These are phyloP conservation scores for Carassius carassius DNA, from an alignment of 2,113 vertebrate species.

Conservation along the genomic window DNA sequence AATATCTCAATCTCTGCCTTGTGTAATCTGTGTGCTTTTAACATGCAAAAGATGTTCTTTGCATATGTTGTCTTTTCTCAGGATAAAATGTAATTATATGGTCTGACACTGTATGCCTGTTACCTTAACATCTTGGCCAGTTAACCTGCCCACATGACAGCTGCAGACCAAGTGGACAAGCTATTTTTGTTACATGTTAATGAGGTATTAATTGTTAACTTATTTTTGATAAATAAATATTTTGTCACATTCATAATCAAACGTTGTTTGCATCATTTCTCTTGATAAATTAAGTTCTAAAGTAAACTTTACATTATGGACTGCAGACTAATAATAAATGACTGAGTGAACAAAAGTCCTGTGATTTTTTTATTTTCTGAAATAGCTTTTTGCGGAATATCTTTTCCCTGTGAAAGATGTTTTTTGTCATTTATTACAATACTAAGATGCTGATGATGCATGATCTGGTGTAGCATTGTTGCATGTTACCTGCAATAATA, in stretches of 20 bases:
- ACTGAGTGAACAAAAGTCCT: neutral
- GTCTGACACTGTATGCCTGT: neutral
- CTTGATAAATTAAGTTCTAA: neutral
- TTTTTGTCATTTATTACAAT: neutral
- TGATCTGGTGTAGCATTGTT: neutral
- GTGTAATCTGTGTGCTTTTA: neutral
- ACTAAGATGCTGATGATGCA: neutral
- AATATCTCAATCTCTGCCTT: neutral
- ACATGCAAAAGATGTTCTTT: neutral
- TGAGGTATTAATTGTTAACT: conserved; percentile 63
- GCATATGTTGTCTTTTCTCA: conserved; percentile 5
- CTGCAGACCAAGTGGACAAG: neutral
- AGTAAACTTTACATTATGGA: too few relatives aligned
- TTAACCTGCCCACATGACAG: neutral
- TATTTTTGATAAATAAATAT: conserved; percentile 67
- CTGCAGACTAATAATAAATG: neutral
- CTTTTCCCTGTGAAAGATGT: neutral
- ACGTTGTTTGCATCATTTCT: conserved; percentile 1
- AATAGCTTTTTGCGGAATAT: too few relatives aligned
- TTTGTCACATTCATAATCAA: conserved; percentile 42
- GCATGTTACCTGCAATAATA: neutral
- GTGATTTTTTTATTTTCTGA: too few relatives aligned
- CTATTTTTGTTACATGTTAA: conserved; percentile 70
- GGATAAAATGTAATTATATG: neutral
- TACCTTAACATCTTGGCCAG: neutral